Conservation (phyloP, 2,888 invertebrate genomes). For the Calameuta idolon region DNA sequence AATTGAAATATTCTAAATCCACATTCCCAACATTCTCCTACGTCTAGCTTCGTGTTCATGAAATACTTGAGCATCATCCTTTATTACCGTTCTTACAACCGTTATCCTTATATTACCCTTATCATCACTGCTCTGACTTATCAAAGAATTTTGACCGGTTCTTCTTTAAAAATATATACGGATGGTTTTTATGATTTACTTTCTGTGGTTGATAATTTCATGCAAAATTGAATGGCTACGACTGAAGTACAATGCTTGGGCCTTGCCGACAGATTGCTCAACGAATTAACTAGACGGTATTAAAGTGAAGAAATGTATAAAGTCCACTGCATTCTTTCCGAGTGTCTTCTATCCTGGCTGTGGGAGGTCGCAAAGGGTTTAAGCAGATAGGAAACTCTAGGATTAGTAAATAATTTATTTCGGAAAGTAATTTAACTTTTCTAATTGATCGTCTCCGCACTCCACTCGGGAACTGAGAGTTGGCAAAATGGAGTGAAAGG, state of each 20-base stretch:
- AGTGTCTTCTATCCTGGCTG: background rate
- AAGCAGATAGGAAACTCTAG: slow-evolving; percentile 21
- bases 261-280: background rate
- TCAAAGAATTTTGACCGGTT: background rate
- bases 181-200: too few species aligned
- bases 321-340: background rate
- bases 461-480: slow-evolving; percentile 10
- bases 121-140: background rate
- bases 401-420: slow-evolving; percentile 57
- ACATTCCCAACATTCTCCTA: too few species aligned
- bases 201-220: too few species aligned
- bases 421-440: slow-evolving; percentile 58
- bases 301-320: background rate
- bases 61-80: too few species aligned
- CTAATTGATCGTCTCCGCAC: slow-evolving; percentile 51
- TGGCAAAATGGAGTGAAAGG: slow-evolving; percentile 21
- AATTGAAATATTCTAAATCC: too few species aligned
- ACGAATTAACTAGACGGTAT: background rate
- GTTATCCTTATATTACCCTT: background rate
- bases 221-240: background rate
- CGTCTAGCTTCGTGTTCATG: too few species aligned
- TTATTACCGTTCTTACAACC: background rate
- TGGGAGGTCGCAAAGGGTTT: background rate
- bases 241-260: background rate
- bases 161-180: too few species aligned